Conservation (phyloP, 2,113 vertebrate species). For the Daubentonia madagascariensis region DNA sequence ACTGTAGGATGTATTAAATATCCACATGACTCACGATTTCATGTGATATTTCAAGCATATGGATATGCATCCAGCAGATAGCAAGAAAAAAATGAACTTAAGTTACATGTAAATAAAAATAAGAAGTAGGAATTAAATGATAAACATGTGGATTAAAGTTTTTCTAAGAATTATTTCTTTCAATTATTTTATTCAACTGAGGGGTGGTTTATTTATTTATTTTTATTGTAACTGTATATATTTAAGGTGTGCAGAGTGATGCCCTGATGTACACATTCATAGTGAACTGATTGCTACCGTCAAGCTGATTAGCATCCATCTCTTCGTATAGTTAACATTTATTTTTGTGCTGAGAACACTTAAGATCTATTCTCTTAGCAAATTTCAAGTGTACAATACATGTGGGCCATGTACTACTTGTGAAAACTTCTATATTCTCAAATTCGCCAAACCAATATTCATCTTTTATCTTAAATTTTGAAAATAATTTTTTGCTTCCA, state of each 20-base stretch:
- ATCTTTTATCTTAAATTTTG: neutral
- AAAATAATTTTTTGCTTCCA: neutral
- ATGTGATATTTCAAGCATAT: fast-evolving
- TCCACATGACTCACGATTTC: neutral
- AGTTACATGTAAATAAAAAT: neutral
- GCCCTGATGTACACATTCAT: neutral
- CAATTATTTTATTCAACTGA: neutral
- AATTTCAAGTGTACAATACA: neutral
- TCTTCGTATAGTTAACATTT: neutral
- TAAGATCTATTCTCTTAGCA: neutral
- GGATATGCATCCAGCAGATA: neutral
- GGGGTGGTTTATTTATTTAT: neutral
- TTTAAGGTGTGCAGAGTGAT: neutral
- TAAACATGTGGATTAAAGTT: neutral
- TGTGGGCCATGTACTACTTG: neutral
- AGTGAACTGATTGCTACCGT: too few relatives aligned
- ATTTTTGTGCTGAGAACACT: neutral
- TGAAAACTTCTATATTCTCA: neutral
- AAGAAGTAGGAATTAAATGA: neutral
- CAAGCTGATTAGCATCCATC: neutral
- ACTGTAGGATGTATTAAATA: fast-evolving
- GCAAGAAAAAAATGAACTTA: too few relatives aligned
- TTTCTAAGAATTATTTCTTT: neutral
- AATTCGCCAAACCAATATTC: neutral
- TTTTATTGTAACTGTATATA: neutral